Evolutionary conservation across 1,140 invertebrate species (phyloP), one percentile per base, ranked within the genome.

Genomic region (Drosophila jambulina): DNA sequence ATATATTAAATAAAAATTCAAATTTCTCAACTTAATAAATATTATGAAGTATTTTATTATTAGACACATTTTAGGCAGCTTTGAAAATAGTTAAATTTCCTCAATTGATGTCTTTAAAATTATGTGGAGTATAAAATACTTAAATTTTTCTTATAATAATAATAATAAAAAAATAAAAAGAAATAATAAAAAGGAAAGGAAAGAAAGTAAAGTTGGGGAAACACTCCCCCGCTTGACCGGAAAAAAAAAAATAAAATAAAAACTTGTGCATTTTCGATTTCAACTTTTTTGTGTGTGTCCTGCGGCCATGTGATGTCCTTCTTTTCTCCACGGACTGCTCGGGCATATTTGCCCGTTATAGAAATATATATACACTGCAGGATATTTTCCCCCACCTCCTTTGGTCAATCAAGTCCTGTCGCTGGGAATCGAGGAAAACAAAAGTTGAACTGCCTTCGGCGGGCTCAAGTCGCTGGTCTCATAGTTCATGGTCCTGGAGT

Each of bases 201-300:
- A 1, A n/a, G n/a, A 12, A 4, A n/a, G 1, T 0, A 23, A 48
- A 25, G 27, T 19, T 51, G 3, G 6, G 8, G 0, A 12, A 0
- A 19, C 32, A 49, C 25, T 29, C 27, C 2, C 13, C 17, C 40
- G 63, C 67, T 70, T 70, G 63, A 70, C 67, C 43, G 17, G 12
- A 36, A 54, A 49, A 19, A n/a, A 23, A 32, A 42, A 10, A 51
- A 32, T 21, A 72, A 49, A 45, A 45, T 45, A 45, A 27, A 27
- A 74, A 74, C 70, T 74, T 74, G 43, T 54, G 67, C 42, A 48
- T 59, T 72, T 72, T 72, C 70, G 54, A 72, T 72, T 72, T 72
- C 42, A 72, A 72, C 53, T 72, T 72, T 71, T 49, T 51, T 19
- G 48, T 49, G 10, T 27, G 6, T 64, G 19, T 34, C 62, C 62